phyloP scores from a whole-genome alignment of 2,797 vertebrate species.

The Etheostoma perlongum region DNA sequence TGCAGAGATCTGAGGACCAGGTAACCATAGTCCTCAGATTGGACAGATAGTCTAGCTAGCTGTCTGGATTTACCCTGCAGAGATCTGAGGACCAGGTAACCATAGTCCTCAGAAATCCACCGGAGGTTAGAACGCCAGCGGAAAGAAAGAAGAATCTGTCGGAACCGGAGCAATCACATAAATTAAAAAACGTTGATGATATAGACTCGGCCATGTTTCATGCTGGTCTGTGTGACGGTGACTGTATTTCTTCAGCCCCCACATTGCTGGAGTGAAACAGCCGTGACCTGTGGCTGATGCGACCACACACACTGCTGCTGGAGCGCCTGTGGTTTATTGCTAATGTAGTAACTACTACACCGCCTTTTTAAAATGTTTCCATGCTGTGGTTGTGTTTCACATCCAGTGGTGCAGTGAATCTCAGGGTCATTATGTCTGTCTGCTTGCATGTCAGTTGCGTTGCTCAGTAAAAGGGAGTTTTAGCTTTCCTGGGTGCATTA shows the following conservation, averaged over 20 bases:
- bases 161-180: too few species aligned
- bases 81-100: too few species aligned
- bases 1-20: too few species aligned
- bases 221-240: not conserved
- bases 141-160: too few species aligned
- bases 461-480: slow-evolving; percentile 55
- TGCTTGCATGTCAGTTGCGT: slow-evolving; percentile 8
- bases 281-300: slow-evolving; percentile 47
- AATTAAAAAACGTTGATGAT: too few species aligned
- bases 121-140: too few species aligned
- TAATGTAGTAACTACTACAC: slow-evolving; percentile 27
- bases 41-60: too few species aligned
- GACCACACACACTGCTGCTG: slow-evolving; percentile 63
- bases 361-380: slow-evolving; percentile 58
- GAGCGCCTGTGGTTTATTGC: slow-evolving; percentile 51
- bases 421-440: slow-evolving; percentile 42
- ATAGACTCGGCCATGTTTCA: not conserved
- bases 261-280: slow-evolving; percentile 21
- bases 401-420: slow-evolving; percentile 37
- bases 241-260: not conserved
- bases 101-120: not conserved
- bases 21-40: too few species aligned
- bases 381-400: slow-evolving; percentile 61
- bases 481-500: slow-evolving; percentile 56
- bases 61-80: too few species aligned